Conservation (phyloP, 2,888 invertebrate species). For the Dasypolia templi region DNA sequence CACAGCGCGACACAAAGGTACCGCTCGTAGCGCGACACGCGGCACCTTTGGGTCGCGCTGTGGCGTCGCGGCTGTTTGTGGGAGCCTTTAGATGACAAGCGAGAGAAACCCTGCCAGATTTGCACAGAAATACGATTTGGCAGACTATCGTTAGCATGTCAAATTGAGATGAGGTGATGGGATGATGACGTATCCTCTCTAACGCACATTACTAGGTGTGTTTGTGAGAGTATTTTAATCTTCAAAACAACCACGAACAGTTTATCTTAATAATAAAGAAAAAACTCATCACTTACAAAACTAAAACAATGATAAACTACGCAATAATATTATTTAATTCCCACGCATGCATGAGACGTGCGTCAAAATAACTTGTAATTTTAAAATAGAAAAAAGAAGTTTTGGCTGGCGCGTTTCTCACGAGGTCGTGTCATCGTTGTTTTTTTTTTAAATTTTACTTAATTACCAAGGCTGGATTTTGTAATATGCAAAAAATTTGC, state of each 20-base stretch:
- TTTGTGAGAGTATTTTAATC: background rate
- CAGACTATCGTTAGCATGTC: slow-evolving; percentile 22
- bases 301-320: slow-evolving; percentile 21
- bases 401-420: slow-evolving; percentile 57
- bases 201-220: background rate
- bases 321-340: slow-evolving; percentile 37
- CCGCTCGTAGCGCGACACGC: no score
- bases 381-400: slow-evolving; percentile 57
- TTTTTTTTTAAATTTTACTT: slow-evolving; percentile 42
- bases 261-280: no score
- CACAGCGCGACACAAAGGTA: no score
- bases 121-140: slow-evolving; percentile 38
- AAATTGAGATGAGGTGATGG: slow-evolving; percentile 21
- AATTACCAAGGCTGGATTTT: slow-evolving; percentile 39
- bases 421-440: slow-evolving; percentile 54
- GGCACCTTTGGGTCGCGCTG: no score
- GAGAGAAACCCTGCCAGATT: slow-evolving; percentile 10
- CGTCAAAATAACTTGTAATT: slow-evolving; percentile 52
- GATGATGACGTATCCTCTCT: background rate
- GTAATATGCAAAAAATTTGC: slow-evolving; percentile 22
- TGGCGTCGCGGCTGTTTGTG: no score
- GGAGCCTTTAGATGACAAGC: background rate
- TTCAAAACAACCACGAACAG: background rate
- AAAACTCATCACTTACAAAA: background rate
- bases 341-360: slow-evolving; percentile 40